Evolutionary conservation across 2,113 vertebrate species (phyloP).

Genomic region (Phyllostomus discolor): DNA sequence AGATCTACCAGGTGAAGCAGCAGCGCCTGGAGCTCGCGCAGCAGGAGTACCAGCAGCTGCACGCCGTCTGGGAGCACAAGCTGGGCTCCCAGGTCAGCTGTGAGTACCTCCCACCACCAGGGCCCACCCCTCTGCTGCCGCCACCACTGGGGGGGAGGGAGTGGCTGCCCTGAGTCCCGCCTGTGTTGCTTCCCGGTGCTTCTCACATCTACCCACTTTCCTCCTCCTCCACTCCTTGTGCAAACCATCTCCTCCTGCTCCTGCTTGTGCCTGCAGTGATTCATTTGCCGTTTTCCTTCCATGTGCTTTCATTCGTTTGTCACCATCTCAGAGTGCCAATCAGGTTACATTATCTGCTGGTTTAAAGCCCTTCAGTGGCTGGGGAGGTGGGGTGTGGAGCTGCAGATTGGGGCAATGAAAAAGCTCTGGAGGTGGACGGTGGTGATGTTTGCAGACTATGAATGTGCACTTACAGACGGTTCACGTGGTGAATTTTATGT

Average conservation of each 20-base stretch:
- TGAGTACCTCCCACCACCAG: constrained; percentile 79
- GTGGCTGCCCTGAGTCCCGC: background rate
- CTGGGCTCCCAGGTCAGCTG: constrained; percentile 94
- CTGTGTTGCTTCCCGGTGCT: accelerated
- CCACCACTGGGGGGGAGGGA: background rate
- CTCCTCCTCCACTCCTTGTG: background rate
- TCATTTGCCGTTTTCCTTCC: background rate
- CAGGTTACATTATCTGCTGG: background rate
- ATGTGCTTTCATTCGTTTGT: background rate
- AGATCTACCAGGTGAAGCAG: constrained; percentile 98
- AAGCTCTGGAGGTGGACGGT: background rate
- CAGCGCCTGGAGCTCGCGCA: constrained; percentile 94
- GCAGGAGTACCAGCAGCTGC: constrained; percentile 93
- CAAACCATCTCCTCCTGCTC: background rate
- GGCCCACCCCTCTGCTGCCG: accelerated
- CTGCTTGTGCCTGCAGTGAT: background rate
- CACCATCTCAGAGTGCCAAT: background rate
- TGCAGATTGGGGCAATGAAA: background rate
- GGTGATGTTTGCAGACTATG: background rate
- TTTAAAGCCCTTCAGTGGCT: background rate
- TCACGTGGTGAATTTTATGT: background rate
- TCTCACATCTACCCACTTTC: background rate
- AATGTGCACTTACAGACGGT: background rate
- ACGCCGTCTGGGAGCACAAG: constrained; percentile 94
- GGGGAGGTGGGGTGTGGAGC: background rate